Evolutionary conservation across 2,888 invertebrate species (phyloP), one percentile per base, ranked within the genome.

Genomic region (Choreutis nemorana): DNA sequence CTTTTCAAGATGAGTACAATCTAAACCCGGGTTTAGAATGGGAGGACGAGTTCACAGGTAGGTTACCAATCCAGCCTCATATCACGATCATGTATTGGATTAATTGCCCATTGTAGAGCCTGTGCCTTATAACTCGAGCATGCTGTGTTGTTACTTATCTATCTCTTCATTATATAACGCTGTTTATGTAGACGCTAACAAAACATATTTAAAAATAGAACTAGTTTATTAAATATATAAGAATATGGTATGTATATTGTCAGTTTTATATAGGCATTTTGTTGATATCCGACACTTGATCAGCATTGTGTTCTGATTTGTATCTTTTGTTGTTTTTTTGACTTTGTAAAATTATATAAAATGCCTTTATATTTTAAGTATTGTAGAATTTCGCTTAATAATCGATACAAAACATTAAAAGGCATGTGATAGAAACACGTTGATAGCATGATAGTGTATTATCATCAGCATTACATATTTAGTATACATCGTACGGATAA

Each of bases 41-140:
- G 95, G 95, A 95, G 89, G 95, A 95, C 92, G 95, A 95, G 86
- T 95, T 95, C 84, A 93, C 94, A 95, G 94, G 95, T 95, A 95
- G 93, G 94, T 90, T 84, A 77, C 71, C 67, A 78, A 46, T 68
- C 70, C 61, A 67, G 67, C 63, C 71, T 67, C 66, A 65, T 54
- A 60, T 64, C 60, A 56, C 61, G 63, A 66, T 61, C 59, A 48
- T 54, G 59, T 61, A 58, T 47, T 54, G 60, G 55, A 55, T 66
- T 62, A 66, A 62, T 60, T 56, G 64, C 68, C 73, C 72, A 66
- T 55, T 48, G 70, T 72, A 71, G 70, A 70, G 72, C 78, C 75
- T 71, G 66, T 66, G 71, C 70, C 67, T 57, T 61, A 55, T 68
- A 71, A 71, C 70, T 58, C 29, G 55, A 62, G 77, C 77, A 75